A percentile compares a stretch with the other conserved stretches of the same genome.
phyloP scores from a whole-genome alignment of 2,888 invertebrate species.

The Clistopyga incitator region DNA sequence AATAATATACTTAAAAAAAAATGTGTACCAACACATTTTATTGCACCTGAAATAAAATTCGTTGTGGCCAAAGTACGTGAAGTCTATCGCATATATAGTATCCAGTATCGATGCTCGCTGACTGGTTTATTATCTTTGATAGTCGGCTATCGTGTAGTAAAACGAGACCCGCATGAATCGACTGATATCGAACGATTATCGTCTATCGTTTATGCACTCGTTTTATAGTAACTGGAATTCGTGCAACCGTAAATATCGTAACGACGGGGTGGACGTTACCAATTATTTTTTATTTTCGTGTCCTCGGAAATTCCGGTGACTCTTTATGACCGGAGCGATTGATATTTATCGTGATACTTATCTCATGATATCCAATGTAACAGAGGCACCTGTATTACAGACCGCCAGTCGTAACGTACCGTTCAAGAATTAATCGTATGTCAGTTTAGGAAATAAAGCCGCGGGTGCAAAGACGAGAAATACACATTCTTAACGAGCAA shows the following conservation, averaged over 20 bases:
- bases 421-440: neutral
- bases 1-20: neutral
- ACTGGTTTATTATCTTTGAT: slow-evolving; percentile 7
- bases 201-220: neutral
- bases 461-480: too few relatives aligned
- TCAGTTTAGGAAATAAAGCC: slow-evolving; percentile 1
- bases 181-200: neutral
- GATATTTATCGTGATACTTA: neutral
- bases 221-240: neutral
- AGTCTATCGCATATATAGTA: neutral
- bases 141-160: neutral
- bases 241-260: neutral
- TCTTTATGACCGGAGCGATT: neutral
- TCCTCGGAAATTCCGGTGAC: neutral
- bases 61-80: neutral
- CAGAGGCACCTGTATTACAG: neutral
- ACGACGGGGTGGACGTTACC: neutral
- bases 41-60: neutral
- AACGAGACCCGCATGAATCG: slow-evolving; percentile 9
- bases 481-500: too few relatives aligned
- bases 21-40: neutral
- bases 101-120: neutral
- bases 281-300: neutral
- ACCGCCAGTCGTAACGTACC: neutral
- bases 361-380: too few relatives aligned